Evolutionary conservation across 2,113 vertebrate genomes (phyloP).

Genomic region (Capreolus pygargus): DNA sequence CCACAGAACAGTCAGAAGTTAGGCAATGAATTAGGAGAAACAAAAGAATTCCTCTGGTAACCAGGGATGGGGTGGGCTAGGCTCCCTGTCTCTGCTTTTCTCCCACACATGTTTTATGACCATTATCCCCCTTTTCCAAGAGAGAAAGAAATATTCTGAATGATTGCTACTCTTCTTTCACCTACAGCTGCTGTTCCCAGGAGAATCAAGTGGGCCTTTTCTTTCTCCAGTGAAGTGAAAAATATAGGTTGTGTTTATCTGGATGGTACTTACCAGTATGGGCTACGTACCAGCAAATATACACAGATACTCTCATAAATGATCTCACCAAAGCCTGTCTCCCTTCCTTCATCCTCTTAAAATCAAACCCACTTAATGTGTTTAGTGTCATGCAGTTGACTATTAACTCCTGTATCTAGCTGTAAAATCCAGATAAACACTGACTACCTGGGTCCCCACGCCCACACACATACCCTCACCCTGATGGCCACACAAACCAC

Average conservation of each 20-base stretch:
- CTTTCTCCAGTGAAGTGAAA: slow-evolving; percentile 24
- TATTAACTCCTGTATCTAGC: neutral
- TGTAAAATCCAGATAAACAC: slow-evolving; percentile 27
- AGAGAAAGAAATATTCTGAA: neutral
- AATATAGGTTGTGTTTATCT: neutral
- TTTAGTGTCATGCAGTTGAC: neutral
- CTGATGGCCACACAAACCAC: neutral
- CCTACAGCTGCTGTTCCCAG: neutral
- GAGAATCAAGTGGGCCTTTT: slow-evolving; percentile 45
- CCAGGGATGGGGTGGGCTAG: neutral
- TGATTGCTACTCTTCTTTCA: neutral
- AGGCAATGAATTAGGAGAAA: slow-evolving; percentile 29
- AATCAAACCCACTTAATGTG: neutral
- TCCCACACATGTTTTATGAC: neutral
- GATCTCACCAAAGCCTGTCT: slow-evolving; percentile 13
- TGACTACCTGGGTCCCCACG: neutral
- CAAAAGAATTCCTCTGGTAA: slow-evolving; percentile 45
- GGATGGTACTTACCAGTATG: neutral
- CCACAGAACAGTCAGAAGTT: neutral
- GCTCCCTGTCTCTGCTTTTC: neutral
- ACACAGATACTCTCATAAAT: slow-evolving; percentile 24
- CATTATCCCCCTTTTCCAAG: neutral
- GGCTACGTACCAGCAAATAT: neutral
- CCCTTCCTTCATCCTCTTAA: neutral
- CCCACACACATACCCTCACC: neutral